Percentiles rank a stretch among this genome's conserved stretches.
These are phyloP conservation scores for Perizoma affinitatum DNA, from an alignment of 2,888 invertebrate species.

Conservation along the genomic window DNA sequence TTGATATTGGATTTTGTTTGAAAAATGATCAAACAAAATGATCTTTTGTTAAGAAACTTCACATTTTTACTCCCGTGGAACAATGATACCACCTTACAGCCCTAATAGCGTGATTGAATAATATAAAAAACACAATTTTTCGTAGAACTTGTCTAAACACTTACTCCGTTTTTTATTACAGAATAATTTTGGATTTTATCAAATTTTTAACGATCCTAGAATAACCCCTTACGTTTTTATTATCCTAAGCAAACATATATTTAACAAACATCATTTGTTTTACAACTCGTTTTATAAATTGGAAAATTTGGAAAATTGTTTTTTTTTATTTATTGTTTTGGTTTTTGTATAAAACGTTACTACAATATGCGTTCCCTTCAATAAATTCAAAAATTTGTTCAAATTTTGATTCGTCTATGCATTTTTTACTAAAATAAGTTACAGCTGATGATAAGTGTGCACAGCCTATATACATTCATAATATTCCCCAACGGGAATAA, in stretches of 20 bases:
- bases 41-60: not conserved
- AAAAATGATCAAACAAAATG: too few relatives aligned
- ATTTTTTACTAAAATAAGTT: too few relatives aligned
- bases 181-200: constrained; percentile 37
- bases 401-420: too few relatives aligned
- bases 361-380: too few relatives aligned
- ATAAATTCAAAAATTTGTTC: too few relatives aligned
- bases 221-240: constrained; percentile 54
- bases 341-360: too few relatives aligned
- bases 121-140: too few relatives aligned
- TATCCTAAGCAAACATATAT: constrained; percentile 58
- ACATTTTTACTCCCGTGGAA: too few relatives aligned
- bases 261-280: constrained; percentile 33
- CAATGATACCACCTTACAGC: too few relatives aligned
- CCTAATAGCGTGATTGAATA: too few relatives aligned
- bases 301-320: not conserved
- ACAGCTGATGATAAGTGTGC: not conserved
- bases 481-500: constrained; percentile 12
- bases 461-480: constrained; percentile 22
- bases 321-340: not conserved
- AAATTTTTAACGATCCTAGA: constrained; percentile 45
- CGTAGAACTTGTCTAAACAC: not conserved
- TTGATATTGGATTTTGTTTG: not conserved
- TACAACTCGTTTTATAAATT: constrained; percentile 15
- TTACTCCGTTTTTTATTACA: constrained; percentile 29